Evolutionary conservation across 23 tunicate genomes (phyloP), one percentile per base, ranked within the genome.

Genomic region (Oikopleura vanhoeffeni): DNA sequence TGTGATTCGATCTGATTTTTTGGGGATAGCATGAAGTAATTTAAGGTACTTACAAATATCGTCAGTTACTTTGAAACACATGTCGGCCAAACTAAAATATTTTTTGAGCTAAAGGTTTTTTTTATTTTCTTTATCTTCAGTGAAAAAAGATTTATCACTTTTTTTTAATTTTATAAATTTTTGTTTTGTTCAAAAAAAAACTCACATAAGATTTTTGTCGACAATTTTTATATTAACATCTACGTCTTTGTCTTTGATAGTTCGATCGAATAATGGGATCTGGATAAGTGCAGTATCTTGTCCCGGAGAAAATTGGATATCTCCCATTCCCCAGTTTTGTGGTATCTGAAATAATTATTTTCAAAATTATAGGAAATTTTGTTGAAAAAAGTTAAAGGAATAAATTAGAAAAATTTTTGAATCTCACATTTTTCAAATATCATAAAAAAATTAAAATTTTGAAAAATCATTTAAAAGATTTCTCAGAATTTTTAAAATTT

Each of bases 291-390:
- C 79, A 3, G 79, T 71, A 71, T 71, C 79, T 30, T 71, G 79
- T 13, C 79, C 79, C 2, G 79, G 79, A 3, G 38, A 3, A 32
- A 71, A 71, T 4, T 71, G 34, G 36, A 71, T 2, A 3, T 71
- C 79, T 33, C 79, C 79, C 27, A 30, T 71, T 32, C 79, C 79
- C 79, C 79, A 71, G 35, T 71, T 71, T 30, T 71, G 79, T 13
- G 79, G 79, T 30, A 38, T 3, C 79, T 71, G 38, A 71, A 71
- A 18, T 71, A 32, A 24, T 49, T n/a, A n/a, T n/a, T n/a, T n/a
- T n/a, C n/a, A n/a, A n/a, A n/a, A n/a, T n/a, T n/a, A n/a, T n/a
- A n/a, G n/a, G n/a, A n/a, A n/a, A n/a, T n/a, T n/a, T n/a, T n/a
- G n/a, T n/a, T n/a, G n/a, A n/a, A n/a, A n/a, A n/a, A n/a, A n/a